Percentiles rank a stretch among this genome's conserved stretches.
phyloP scores from a whole-genome alignment of 2,888 invertebrate species.

The Clunio marinus region DNA sequence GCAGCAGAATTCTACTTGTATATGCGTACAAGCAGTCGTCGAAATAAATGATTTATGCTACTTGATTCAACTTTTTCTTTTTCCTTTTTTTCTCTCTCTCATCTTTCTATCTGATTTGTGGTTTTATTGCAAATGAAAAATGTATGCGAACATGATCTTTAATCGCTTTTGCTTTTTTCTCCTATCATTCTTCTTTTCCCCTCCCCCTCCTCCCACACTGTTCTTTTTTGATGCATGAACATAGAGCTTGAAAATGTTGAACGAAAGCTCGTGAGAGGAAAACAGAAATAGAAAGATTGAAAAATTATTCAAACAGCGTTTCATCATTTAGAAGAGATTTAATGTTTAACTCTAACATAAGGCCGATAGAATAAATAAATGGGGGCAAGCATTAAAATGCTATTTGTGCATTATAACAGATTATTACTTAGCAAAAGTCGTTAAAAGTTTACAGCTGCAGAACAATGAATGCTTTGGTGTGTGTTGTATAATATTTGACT shows the following conservation, averaged over 20 bases:
- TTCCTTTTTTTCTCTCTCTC: neutral
- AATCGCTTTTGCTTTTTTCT: too few species aligned
- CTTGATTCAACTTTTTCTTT: neutral
- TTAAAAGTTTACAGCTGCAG: slow-evolving; percentile 18
- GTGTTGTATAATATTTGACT: too few species aligned
- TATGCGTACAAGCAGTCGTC: slow-evolving; percentile 13
- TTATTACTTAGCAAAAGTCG: slow-evolving; percentile 6
- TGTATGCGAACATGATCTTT: slow-evolving; percentile 18
- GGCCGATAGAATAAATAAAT: neutral
- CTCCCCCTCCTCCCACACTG: too few species aligned
- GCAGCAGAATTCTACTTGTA: neutral
- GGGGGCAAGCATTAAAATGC: slow-evolving; percentile 14
- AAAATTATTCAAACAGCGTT: slow-evolving; percentile 17
- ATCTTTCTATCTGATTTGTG: slow-evolving; percentile 6
- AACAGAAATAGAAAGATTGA: neutral
- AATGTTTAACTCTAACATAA: neutral
- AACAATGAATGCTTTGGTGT: neutral
- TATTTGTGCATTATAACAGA: slow-evolving; percentile 28
- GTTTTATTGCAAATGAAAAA: slow-evolving; percentile 11
- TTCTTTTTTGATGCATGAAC: too few species aligned
- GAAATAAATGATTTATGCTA: slow-evolving; percentile 16
- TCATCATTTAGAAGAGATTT: slow-evolving; percentile 24
- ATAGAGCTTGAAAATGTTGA: too few species aligned
- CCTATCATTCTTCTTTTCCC: too few species aligned
- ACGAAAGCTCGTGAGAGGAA: neutral